A percentile compares a stretch with the other conserved stretches of the same genome.
These are phyloP conservation scores for Harpalus rufipes DNA, from an alignment of 2,888 invertebrate species.

Conservation along the genomic window DNA sequence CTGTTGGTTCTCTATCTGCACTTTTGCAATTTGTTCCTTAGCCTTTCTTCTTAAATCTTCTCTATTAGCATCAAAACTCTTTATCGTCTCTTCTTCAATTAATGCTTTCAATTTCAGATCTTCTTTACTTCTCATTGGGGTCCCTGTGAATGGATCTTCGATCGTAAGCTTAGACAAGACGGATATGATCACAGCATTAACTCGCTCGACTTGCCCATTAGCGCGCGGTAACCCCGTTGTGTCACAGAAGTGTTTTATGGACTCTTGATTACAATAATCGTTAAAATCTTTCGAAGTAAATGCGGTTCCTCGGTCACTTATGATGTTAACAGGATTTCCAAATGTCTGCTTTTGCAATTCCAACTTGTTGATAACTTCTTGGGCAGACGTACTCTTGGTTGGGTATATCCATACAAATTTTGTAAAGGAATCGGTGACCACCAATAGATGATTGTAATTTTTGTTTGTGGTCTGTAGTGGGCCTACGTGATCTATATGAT, in stretches of 20 bases:
- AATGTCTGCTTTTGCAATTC: constrained; percentile 25
- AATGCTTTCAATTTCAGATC: neutral
- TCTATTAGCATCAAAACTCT: neutral
- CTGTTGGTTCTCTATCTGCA: neutral
- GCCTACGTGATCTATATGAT: too few species aligned
- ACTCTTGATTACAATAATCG: neutral
- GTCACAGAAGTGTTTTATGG: constrained; percentile 9
- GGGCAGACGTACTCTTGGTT: too few species aligned
- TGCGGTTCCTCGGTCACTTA: neutral
- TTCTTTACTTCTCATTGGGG: constrained; percentile 8
- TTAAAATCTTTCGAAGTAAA: neutral
- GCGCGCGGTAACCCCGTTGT: constrained; percentile 12
- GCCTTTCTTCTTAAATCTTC: constrained; percentile 8
- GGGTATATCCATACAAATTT: too few species aligned
- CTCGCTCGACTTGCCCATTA: constrained; percentile 25
- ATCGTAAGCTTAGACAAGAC: neutral
- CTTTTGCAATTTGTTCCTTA: too few species aligned
- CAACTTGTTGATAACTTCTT: too few species aligned
- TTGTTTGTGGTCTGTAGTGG: too few species aligned
- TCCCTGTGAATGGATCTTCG: constrained; percentile 1
- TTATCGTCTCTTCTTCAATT: neutral
- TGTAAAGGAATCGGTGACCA: too few species aligned
- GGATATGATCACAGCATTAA: neutral
- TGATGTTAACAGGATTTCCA: constrained; percentile 23
- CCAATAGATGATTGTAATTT: too few species aligned